Percentiles rank a stretch among this genome's conserved stretches.
phyloP scores from a whole-genome alignment of 1,140 invertebrate genomes.

The Delia radicum region DNA sequence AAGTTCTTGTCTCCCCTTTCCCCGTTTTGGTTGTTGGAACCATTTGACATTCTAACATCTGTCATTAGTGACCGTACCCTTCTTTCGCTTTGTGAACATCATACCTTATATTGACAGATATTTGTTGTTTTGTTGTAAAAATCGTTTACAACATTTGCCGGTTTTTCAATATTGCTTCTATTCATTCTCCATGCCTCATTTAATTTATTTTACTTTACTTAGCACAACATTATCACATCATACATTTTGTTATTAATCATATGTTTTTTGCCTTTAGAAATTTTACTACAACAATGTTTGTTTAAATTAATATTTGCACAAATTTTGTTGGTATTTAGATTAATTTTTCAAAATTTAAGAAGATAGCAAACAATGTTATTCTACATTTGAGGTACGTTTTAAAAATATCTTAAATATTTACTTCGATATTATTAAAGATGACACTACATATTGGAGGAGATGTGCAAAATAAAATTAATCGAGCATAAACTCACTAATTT shows the following conservation, averaged over 20 bases:
- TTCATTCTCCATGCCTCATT: not conserved
- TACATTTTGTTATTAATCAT: slow-evolving; percentile 2
- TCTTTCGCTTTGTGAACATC: not conserved
- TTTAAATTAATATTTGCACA: not conserved
- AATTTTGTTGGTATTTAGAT: too few relatives aligned
- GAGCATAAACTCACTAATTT: too few relatives aligned
- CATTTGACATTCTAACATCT: not conserved
- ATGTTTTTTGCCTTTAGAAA: not conserved
- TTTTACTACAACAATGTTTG: too few relatives aligned
- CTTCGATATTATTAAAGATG: too few relatives aligned
- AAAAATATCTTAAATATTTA: too few relatives aligned
- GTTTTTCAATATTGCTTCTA: not conserved
- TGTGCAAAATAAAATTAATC: too few relatives aligned
- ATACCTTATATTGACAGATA: not conserved
- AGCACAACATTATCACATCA: not conserved
- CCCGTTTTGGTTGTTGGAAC: not conserved
- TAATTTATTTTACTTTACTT: not conserved
- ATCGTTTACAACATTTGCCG: not conserved
- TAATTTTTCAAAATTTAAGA: too few relatives aligned
- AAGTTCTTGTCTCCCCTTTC: not conserved
- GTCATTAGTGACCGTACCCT: not conserved
- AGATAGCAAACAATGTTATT: too few relatives aligned
- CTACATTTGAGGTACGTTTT: too few relatives aligned
- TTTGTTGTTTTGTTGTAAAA: not conserved
- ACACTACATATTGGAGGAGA: too few relatives aligned